Conservation (phyloP, 2,113 vertebrate genomes). For the Barbus barbus region DNA sequence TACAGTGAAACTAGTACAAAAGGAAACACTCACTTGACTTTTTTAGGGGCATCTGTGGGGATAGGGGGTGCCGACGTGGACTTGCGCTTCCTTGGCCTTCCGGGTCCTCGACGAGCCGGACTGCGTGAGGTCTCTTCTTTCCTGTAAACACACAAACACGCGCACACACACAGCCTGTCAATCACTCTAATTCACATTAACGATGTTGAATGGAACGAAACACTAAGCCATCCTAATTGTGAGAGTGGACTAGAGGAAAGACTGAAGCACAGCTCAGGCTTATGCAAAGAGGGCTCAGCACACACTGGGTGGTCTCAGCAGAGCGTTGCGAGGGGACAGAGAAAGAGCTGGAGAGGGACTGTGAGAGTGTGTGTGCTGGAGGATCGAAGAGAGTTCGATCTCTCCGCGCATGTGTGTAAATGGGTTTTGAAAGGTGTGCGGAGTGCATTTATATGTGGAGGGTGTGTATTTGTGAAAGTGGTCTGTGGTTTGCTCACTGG, state of each 20-base stretch:
- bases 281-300: constrained; percentile 48
- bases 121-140: constrained; percentile 90
- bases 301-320: constrained; percentile 55
- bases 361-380: constrained; percentile 15
- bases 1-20: neutral
- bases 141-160: constrained; percentile 69
- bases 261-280: constrained; percentile 55
- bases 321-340: constrained; percentile 38
- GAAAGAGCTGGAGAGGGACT: constrained; percentile 25
- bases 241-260: constrained; percentile 47
- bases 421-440: constrained; percentile 24
- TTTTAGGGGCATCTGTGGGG: constrained; percentile 77
- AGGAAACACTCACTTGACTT: constrained; percentile 82
- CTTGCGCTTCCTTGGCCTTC: constrained; percentile 91
- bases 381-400: constrained; percentile 17
- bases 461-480: constrained; percentile 39
- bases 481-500: constrained; percentile 73
- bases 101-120: constrained; percentile 89
- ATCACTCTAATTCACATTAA: constrained; percentile 58
- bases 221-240: constrained; percentile 57
- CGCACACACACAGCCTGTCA: constrained; percentile 46
- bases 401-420: constrained; percentile 19
- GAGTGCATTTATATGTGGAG: constrained; percentile 52
- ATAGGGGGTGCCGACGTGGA: constrained; percentile 70
- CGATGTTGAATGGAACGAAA: constrained; percentile 46